Evolutionary conservation across 2,113 vertebrate genomes (phyloP).

Genomic region (Megaleporinus macrocephalus): DNA sequence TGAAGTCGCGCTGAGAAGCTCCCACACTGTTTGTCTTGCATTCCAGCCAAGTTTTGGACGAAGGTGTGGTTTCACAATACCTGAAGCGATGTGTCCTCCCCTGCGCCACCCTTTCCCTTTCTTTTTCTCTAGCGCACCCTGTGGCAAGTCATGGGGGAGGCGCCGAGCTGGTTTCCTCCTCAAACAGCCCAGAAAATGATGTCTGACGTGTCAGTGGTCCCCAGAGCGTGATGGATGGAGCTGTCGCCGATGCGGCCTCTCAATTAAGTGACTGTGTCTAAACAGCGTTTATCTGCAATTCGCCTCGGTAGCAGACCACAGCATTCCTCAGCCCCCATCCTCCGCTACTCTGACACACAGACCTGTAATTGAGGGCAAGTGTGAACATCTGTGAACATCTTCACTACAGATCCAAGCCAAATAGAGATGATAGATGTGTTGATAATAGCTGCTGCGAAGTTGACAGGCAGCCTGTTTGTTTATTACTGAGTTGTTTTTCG

Average conservation of each 20-base stretch:
- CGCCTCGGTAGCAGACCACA: constrained; percentile 58
- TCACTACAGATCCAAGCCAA: background rate
- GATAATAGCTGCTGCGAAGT: background rate
- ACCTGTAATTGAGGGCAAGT: constrained; percentile 30
- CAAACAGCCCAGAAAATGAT: constrained; percentile 69
- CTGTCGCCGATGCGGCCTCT: constrained; percentile 57
- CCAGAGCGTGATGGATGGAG: constrained; percentile 65
- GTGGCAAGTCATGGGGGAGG: constrained; percentile 35
- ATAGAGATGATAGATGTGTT: background rate
- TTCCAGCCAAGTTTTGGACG: constrained; percentile 26
- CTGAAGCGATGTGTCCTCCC: constrained; percentile 19
- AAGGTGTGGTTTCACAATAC: constrained; percentile 32
- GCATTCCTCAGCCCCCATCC: constrained; percentile 22
- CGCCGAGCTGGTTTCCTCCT: constrained; percentile 42
- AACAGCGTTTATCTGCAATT: constrained; percentile 60
- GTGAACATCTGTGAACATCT: constrained; percentile 44
- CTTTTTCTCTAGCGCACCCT: constrained; percentile 1
- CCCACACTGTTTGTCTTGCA: constrained; percentile 8
- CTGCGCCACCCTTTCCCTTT: background rate
- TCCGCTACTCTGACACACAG: constrained; percentile 15
- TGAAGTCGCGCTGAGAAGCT: background rate
- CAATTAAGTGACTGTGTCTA: constrained; percentile 62
- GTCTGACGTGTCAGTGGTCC: constrained; percentile 42
- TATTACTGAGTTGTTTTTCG: background rate
- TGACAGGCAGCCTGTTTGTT: constrained; percentile 25